Evolutionary conservation across 2,113 vertebrate genomes (phyloP), one percentile per base, ranked within the genome.

Genomic region (Barbus barbus): DNA sequence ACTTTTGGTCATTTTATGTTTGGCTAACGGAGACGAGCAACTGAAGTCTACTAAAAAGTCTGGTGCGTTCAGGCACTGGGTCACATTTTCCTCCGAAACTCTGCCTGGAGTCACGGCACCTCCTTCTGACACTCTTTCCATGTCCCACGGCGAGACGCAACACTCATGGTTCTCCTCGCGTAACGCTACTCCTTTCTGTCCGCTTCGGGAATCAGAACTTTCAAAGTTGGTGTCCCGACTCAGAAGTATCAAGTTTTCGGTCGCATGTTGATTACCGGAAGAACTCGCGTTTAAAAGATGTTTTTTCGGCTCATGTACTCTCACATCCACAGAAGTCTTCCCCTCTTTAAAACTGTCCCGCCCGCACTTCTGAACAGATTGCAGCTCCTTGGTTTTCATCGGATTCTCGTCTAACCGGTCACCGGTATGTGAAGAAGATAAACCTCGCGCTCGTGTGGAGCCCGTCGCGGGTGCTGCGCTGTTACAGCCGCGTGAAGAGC

Each of bases 381-480:
- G 86, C 81, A 91, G 28, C 63, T 92, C 91, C 83, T 93, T 92
- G 8, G 84, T 93, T 92, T 93, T 94, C 89, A 91, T 93, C 75
- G 84, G 88, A 81, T 90, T 92, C 86, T 83, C 71, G 86, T 90
- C 88, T 1, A 82, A 73, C 75, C 86, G 89, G 80, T 89, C 76
- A 11, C 78, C 31, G 38, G 36, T 72, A 53, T 78, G 87, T 67
- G 87, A 85, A 44, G 82, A 78, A 78, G 78, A 86, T 16, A 63
- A 73, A 33, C 88, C 73, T 28, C 83, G 83, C 48, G 90, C 85
- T 24, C 84, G 81, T 48, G 6, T 28, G 3, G 82, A 51, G 33
- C 87, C n/a, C n/a, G n/a, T 89, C 75, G 36, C 58, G 81, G 12
- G 72, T 20, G 53, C 69, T 90, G 75, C 82, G 85, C 91, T 86